These are phyloP conservation scores for Drosophila nigrodunni DNA, from an alignment of 1,140 invertebrate species.

Conservation along the genomic window DNA sequence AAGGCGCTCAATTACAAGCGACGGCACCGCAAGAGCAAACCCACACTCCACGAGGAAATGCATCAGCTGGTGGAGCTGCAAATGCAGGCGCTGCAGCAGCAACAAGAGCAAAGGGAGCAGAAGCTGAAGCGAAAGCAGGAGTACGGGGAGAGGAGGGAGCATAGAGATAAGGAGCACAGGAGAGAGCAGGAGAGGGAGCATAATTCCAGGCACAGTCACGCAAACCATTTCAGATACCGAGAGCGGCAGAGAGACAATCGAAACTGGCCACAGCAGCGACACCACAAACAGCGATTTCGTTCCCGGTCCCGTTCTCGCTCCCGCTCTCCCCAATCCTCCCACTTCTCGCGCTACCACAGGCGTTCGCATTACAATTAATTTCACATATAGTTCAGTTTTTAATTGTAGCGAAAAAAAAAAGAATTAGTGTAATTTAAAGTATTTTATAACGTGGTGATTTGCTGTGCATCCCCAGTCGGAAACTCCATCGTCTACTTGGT, in stretches of 20 bases:
- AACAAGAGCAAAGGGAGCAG: conserved; percentile 20
- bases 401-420: conserved; percentile 33
- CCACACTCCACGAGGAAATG: conserved; percentile 69
- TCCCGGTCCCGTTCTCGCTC: conserved; percentile 5
- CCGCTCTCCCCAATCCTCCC: background rate
- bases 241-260: background rate
- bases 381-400: conserved; percentile 5
- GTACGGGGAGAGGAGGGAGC: background rate
- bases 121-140: conserved; percentile 2
- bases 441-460: conserved; percentile 17
- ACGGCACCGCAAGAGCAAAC: conserved; percentile 69
- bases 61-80: conserved; percentile 67
- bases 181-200: no score
- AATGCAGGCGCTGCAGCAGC: conserved; percentile 65
- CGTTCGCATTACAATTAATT: conserved; percentile 15
- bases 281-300: background rate
- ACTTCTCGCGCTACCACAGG: background rate
- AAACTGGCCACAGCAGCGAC: background rate
- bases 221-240: background rate
- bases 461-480: background rate
- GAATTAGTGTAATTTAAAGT: conserved; percentile 16
- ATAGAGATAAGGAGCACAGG: no score
- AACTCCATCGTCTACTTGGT: conserved; percentile 91
- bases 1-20: conserved; percentile 53
- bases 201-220: no score